Base-by-base conservation (phyloP, 2,797 vertebrate genomes). In the Sebastes diploproa region DNA sequence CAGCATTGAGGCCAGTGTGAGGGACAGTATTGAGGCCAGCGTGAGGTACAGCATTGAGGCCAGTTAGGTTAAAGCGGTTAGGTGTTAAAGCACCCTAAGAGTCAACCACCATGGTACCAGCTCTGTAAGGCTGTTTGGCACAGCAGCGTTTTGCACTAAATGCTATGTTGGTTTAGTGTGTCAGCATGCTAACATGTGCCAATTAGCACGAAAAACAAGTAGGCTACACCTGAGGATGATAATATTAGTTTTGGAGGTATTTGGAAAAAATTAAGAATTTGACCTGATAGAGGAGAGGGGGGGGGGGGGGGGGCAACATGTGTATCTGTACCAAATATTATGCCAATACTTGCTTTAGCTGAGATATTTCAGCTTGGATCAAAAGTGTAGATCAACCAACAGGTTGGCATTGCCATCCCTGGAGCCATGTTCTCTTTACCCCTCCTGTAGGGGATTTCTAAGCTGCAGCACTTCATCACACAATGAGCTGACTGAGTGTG, bases 1-100 rank as follows among this genome's bases (percentile, higher is more conserved):
- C 32, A 10, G 8, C 0, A 32, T 32, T 32, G 8, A 10, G 32
- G 0, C 1, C 8, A 32, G 32, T 0, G 8, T 32, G 32, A 9
- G 32, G 32, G 1, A 10, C 32, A 32, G 32, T 3, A 10, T 32
- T 9, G 32, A 32, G 32, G 3, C 2, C 32, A 32, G 1, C 0
- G 3, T 32, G 32, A 32, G 32, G 32, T 0, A 32, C 32, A 32
- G 32, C 1, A 32, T 32, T 32, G 32, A 32, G 32, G 8, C 32
- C 32, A 32, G 32, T 6, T 42, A 42, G 0, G 38, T 42, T 42
- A 14, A 42, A 42, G 38, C 1, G 5, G 36, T 42, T 16, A 42
- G 38, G 38, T 42, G 38, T 42, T 42, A 42, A 42, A 42, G 38
- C 13, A 10, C 42, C 42, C 42, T 46, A 42, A 14, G 14, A 54